Evolutionary conservation across 1,140 invertebrate species (phyloP).

Genomic region (Scaptodrosophila lebanonensis): DNA sequence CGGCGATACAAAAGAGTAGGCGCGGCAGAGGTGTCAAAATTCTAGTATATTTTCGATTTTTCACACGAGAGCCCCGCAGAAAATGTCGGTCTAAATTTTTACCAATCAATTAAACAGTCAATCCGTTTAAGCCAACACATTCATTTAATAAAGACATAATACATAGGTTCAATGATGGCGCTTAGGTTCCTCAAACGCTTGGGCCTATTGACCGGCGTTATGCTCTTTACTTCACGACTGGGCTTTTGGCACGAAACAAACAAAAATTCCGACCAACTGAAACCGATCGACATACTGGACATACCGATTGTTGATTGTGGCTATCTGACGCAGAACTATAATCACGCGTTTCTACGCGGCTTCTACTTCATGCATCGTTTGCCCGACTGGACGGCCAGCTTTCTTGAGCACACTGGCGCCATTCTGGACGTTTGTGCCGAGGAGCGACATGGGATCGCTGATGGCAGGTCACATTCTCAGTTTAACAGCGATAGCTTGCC

Average conservation of each 20-base stretch:
- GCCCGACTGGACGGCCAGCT: slow-evolving; percentile 38
- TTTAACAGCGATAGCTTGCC: neutral
- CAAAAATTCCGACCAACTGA: neutral
- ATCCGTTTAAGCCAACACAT: too few species aligned
- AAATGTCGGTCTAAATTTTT: too few species aligned
- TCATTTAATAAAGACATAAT: too few species aligned
- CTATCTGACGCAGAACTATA: slow-evolving; percentile 5
- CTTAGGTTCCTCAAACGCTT: slow-evolving; percentile 13
- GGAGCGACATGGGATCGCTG: neutral
- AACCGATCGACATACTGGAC: neutral
- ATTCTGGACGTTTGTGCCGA: slow-evolving; percentile 20
- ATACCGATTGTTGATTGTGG: neutral
- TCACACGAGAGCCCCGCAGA: too few species aligned
- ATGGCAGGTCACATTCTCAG: too few species aligned
- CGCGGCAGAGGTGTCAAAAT: neutral
- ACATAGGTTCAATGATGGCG: slow-evolving; percentile 8
- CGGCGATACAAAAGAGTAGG: slow-evolving; percentile 4
- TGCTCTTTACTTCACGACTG: slow-evolving; percentile 5
- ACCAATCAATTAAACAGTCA: too few species aligned
- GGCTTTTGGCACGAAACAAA: slow-evolving; percentile 8
- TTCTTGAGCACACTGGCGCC: slow-evolving; percentile 17
- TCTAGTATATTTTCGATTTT: too few species aligned
- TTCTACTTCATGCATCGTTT: slow-evolving; percentile 46
- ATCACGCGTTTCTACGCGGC: slow-evolving; percentile 21
- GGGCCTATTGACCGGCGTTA: slow-evolving; percentile 9